Evolutionary conservation across 1,140 invertebrate species (phyloP).

Genomic region (Scaptodrosophila lebanonensis): DNA sequence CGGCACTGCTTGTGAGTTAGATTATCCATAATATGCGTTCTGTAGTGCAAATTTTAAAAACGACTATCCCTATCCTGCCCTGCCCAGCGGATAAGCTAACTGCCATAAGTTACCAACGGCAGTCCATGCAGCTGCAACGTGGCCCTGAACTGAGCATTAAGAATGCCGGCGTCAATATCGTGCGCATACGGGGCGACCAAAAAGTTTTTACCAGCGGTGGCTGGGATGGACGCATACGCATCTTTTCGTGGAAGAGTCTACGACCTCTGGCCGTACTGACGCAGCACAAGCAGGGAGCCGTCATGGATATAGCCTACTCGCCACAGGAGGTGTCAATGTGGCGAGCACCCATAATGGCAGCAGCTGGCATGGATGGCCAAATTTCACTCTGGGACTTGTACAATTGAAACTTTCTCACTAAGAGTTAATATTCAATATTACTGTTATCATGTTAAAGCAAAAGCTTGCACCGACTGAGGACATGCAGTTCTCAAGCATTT

Average conservation of each 20-base stretch:
- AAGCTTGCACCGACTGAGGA: too few species aligned
- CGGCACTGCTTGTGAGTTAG: constrained; percentile 78
- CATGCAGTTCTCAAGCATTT: too few species aligned
- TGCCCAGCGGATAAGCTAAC: constrained; percentile 72
- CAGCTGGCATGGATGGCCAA: constrained; percentile 83
- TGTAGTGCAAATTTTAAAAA: neutral
- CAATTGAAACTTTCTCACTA: too few species aligned
- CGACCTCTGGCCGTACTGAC: constrained; percentile 85
- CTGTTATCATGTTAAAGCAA: too few species aligned
- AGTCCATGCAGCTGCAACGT: constrained; percentile 79
- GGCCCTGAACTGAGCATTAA: constrained; percentile 81
- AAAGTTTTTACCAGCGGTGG: constrained; percentile 87
- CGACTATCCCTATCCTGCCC: constrained; percentile 57
- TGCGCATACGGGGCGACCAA: constrained; percentile 84
- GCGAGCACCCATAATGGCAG: constrained; percentile 85
- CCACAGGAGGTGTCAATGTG: constrained; percentile 80
- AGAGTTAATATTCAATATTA: too few species aligned
- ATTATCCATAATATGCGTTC: constrained; percentile 79
- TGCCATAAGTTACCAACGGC: constrained; percentile 72
- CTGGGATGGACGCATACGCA: constrained; percentile 86
- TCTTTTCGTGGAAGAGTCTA: constrained; percentile 88
- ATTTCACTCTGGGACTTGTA: constrained; percentile 88
- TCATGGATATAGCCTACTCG: constrained; percentile 85
- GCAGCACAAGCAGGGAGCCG: constrained; percentile 81
- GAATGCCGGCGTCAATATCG: constrained; percentile 84